Evolutionary conservation across 1,140 invertebrate genomes (phyloP).

Genomic region (Orius insidiosus): DNA sequence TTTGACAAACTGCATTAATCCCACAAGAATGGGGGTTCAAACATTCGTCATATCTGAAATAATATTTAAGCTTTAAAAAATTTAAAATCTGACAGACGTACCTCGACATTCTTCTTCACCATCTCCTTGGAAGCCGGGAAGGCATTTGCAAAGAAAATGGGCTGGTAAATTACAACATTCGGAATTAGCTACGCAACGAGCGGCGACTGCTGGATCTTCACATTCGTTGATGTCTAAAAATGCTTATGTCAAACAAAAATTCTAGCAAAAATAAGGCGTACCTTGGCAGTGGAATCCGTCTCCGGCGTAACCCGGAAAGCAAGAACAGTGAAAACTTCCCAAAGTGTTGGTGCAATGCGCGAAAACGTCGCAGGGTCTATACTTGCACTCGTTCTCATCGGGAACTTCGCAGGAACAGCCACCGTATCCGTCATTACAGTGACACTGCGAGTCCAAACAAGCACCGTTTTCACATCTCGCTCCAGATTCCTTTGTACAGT

Average conservation of each 20-base stretch:
- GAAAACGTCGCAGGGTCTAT: slow-evolving; percentile 90
- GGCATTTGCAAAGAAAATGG: slow-evolving; percentile 86
- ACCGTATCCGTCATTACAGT: slow-evolving; percentile 88
- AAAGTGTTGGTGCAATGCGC: slow-evolving; percentile 92
- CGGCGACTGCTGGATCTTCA: slow-evolving; percentile 59
- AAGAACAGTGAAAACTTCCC: slow-evolving; percentile 88
- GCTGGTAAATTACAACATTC: slow-evolving; percentile 89
- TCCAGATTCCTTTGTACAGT: slow-evolving; percentile 76
- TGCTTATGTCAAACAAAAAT: not conserved
- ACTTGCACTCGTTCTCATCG: slow-evolving; percentile 94
- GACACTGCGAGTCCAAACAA: slow-evolving; percentile 81
- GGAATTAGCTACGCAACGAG: slow-evolving; percentile 73
- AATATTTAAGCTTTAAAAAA: not conserved
- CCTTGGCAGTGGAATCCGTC: slow-evolving; percentile 86
- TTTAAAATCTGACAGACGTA: slow-evolving; percentile 55
- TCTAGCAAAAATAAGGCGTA: slow-evolving; percentile 31
- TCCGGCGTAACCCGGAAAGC: slow-evolving; percentile 84
- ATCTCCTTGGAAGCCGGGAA: slow-evolving; percentile 73
- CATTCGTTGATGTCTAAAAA: slow-evolving; percentile 83
- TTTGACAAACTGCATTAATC: slow-evolving; percentile 58
- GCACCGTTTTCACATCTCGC: slow-evolving; percentile 76
- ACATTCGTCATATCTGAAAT: slow-evolving; percentile 74
- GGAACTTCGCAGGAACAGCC: slow-evolving; percentile 86
- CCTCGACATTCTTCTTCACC: slow-evolving; percentile 66
- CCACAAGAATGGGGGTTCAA: slow-evolving; percentile 57